Percentiles rank a stretch among this genome's conserved stretches.
These are phyloP conservation scores for Diuraphis noxia DNA, from an alignment of 1,140 invertebrate species.

Conservation along the genomic window DNA sequence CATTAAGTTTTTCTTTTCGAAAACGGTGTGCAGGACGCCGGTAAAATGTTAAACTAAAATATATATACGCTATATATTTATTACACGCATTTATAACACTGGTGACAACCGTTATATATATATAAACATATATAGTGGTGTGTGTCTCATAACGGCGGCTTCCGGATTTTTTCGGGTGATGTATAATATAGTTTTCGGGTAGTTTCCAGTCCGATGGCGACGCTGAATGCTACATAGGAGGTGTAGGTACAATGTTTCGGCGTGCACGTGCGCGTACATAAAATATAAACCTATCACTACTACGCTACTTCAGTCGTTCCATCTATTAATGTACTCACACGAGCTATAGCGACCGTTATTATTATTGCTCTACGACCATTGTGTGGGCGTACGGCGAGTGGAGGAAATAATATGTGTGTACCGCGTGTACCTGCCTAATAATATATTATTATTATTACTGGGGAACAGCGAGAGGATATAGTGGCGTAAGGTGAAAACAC, in stretches of 20 bases:
- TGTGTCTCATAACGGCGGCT: background rate
- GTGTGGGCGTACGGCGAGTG: background rate
- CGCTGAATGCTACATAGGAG: background rate
- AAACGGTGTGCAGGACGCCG: background rate
- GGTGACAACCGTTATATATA: background rate
- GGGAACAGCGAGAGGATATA: too few relatives aligned
- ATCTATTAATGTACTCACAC: background rate
- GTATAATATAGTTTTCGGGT: background rate
- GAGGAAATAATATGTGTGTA: background rate
- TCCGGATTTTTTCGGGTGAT: background rate
- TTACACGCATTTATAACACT: background rate
- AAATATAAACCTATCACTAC: background rate
- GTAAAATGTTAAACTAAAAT: background rate
- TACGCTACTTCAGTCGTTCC: background rate
- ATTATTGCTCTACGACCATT: background rate
- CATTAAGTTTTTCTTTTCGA: background rate
- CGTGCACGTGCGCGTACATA: background rate
- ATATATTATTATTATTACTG: background rate
- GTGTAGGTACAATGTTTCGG: background rate
- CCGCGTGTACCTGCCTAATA: background rate
- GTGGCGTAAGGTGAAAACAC: background rate
- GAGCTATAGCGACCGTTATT: background rate
- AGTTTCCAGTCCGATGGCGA: conserved; percentile 1
- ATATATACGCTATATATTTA: background rate
- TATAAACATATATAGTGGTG: too few relatives aligned